phyloP scores from a whole-genome alignment of 1,140 invertebrate species.

The Eurosta solidaginis region DNA sequence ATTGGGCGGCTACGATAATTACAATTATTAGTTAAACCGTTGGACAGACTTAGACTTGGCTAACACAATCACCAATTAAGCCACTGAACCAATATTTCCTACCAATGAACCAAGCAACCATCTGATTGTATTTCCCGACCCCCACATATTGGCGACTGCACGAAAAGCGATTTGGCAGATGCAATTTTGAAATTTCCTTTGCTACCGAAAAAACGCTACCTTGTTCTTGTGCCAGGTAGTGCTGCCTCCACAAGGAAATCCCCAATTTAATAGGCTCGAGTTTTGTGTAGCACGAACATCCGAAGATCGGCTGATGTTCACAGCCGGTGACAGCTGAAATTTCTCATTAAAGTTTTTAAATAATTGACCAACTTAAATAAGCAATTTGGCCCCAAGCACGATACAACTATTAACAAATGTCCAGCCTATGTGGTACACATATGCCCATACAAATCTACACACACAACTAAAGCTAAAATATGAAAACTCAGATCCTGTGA shows the following conservation, averaged over 20 bases:
- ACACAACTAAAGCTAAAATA: background rate
- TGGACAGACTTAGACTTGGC: background rate
- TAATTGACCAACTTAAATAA: background rate
- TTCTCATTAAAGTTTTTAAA: constrained; percentile 1
- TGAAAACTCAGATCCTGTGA: constrained; percentile 12
- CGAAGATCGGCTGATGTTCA: background rate
- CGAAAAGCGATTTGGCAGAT: background rate
- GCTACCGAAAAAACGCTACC: background rate
- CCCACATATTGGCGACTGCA: background rate
- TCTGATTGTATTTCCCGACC: no score
- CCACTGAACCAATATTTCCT: background rate
- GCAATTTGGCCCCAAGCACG: background rate
- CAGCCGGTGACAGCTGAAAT: background rate
- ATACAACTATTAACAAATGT: background rate
- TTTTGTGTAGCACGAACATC: background rate
- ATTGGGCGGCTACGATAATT: constrained; percentile 56
- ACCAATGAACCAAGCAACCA: no score
- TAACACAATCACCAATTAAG: constrained; percentile 2
- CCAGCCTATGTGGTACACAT: background rate
- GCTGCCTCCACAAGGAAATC: background rate
- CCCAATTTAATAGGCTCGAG: background rate
- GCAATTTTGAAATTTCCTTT: background rate
- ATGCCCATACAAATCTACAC: background rate
- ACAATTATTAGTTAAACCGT: constrained; percentile 45
- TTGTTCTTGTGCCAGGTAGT: background rate